Evolutionary conservation across 1,140 invertebrate genomes (phyloP).

Genomic region (Caenorhabditis brenneri): DNA sequence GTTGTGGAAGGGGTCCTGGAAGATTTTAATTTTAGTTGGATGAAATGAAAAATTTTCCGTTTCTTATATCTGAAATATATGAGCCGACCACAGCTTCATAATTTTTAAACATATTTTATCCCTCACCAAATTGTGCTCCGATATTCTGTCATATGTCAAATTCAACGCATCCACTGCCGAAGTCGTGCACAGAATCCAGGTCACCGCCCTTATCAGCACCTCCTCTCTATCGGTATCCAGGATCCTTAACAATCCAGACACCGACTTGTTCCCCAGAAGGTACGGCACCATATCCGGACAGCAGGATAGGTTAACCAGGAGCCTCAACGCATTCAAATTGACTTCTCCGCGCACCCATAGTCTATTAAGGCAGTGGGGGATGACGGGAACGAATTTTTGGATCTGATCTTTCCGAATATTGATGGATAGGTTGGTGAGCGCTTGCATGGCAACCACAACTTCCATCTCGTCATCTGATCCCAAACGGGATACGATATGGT

Average conservation of each 20-base stretch:
- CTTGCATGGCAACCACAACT: slow-evolving; percentile 63
- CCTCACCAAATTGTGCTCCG: slow-evolving; percentile 44
- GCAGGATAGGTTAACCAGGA: slow-evolving; percentile 78
- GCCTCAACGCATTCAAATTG: slow-evolving; percentile 75
- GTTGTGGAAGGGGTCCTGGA: slow-evolving; percentile 53
- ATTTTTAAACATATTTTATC: no score
- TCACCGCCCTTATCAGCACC: slow-evolving; percentile 60
- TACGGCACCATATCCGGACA: slow-evolving; percentile 77
- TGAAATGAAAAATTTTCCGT: no score
- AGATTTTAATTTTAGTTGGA: no score
- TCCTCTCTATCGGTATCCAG: slow-evolving; percentile 63
- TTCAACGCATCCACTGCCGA: slow-evolving; percentile 62
- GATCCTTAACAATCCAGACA: slow-evolving; percentile 61
- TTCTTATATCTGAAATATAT: no score
- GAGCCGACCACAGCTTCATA: no score
- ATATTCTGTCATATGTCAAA: slow-evolving; percentile 60
- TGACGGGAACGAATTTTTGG: slow-evolving; percentile 56
- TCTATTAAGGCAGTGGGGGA: slow-evolving; percentile 57
- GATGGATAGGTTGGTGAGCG: slow-evolving; percentile 62
- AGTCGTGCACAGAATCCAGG: slow-evolving; percentile 62
- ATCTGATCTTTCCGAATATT: slow-evolving; percentile 53
- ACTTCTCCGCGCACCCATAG: slow-evolving; percentile 63
- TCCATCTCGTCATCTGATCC: slow-evolving; percentile 61
- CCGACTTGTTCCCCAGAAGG: slow-evolving; percentile 75
- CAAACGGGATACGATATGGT: slow-evolving; percentile 53